phyloP scores from a whole-genome alignment of 2,888 invertebrate species.

The Cryptosula pallasiana region DNA sequence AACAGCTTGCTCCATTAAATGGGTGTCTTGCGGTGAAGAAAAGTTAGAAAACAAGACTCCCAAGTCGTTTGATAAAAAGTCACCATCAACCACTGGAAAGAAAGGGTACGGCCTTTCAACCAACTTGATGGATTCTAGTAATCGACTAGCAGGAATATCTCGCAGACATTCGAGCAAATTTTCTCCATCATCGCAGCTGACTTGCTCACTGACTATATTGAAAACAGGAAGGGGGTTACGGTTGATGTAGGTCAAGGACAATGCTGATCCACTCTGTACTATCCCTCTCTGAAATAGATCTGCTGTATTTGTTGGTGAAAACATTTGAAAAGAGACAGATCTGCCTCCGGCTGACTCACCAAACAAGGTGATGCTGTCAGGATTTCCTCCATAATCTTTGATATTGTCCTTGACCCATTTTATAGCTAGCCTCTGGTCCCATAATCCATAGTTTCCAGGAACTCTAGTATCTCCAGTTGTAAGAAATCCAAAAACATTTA shows the following conservation, averaged over 20 bases:
- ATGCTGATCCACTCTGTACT: slow-evolving; percentile 26
- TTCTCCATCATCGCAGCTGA: not conserved
- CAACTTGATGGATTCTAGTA: not conserved
- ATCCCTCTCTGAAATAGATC: slow-evolving; percentile 27
- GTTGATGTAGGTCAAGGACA: not conserved
- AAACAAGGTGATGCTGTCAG: slow-evolving; percentile 32
- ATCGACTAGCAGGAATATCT: not conserved
- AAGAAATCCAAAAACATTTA: slow-evolving; percentile 36
- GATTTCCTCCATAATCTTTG: slow-evolving; percentile 33
- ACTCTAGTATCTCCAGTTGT: slow-evolving; percentile 31
- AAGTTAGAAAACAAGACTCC: not conserved
- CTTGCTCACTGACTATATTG: not conserved
- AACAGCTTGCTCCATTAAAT: too few relatives aligned
- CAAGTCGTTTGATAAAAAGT: not conserved
- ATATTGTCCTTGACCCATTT: slow-evolving; percentile 36
- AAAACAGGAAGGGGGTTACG: not conserved
- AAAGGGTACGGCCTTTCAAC: not conserved
- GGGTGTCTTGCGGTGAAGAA: too few relatives aligned
- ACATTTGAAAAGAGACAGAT: slow-evolving; percentile 32
- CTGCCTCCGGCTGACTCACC: slow-evolving; percentile 38
- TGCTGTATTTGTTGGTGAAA: slow-evolving; percentile 30
- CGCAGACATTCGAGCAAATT: not conserved
- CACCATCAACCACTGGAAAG: not conserved
- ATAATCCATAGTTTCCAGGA: slow-evolving; percentile 37
- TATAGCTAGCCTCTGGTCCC: slow-evolving; percentile 36